Evolutionary conservation across 2,888 invertebrate genomes (phyloP), one percentile per base, ranked within the genome.

Genomic region (Pycnomerus fuliginosus): DNA sequence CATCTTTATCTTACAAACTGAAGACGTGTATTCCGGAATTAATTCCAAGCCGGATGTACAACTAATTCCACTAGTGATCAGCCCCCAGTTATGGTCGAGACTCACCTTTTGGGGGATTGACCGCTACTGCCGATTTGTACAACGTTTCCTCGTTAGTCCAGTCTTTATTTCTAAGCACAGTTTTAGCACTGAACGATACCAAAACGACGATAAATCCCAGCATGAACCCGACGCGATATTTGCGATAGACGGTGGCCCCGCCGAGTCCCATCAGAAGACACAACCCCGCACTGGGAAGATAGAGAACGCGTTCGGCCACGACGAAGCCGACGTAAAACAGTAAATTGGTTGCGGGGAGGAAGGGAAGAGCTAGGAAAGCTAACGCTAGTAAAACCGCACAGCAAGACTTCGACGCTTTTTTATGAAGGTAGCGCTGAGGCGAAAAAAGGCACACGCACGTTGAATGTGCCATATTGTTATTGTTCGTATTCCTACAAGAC

Each of bases 291-390:
- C 94, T 95, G 34, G 97, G 96, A 71, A 97, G 82, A 76, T 97
- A 98, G 53, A 98, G 79, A 55, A 97, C 87, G 53, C 97, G 81
- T 75, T 98, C 98, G 45, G 97, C 98, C 40, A 97, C 89, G 56
- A 98, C 97, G 74, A 98, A 98, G 33, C 98, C 98, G 47, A 98
- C 97, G 74, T 97, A 96, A 77, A 96, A 95, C 74, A 97, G 86
- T 61, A 96, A 76, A 79, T 98, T 98, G 62, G 92, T 88, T 51
- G 97, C 96, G 52, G 96, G 97, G 65, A 97, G 79, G 76, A 96
- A 97, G 49, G 97, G 95, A 59, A 97, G 77, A 56, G 88, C 82
- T 68, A 95, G 80, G 66, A 97, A 83, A 35, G 87, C 83, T 53
- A 85, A 76, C 57, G 84, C 81, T 72, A 84, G 28, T 69, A 69